These are phyloP conservation scores for Arizona elegans DNA, from an alignment of 2,113 vertebrate genomes.

Conservation along the genomic window DNA sequence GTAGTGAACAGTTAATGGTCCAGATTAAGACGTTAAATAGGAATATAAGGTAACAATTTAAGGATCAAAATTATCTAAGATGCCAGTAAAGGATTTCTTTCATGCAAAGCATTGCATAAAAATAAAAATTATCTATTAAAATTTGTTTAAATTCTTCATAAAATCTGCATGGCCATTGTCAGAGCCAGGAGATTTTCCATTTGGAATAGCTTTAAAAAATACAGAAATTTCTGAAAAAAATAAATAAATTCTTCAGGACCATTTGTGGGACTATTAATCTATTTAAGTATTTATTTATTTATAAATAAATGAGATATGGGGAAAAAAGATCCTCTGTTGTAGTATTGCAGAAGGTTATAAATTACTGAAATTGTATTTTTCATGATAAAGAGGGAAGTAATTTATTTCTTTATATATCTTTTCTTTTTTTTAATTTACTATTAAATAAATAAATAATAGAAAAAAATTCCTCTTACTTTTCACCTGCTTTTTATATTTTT, in stretches of 20 bases:
- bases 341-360: no score
- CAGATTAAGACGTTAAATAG: no score
- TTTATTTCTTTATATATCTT: neutral
- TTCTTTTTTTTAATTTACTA: neutral
- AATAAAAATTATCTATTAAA: neutral
- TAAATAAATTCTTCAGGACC: neutral
- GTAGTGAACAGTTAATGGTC: no score
- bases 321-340: no score
- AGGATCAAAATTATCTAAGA: no score
- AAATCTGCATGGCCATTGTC: neutral
- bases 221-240: neutral
- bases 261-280: neutral
- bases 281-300: neutral
- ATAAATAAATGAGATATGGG: neutral
- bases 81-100: no score
- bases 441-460: no score
- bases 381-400: neutral
- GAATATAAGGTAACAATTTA: no score
- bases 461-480: neutral
- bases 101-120: no score
- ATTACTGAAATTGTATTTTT: neutral
- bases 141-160: neutral
- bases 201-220: neutral
- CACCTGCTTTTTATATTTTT: neutral
- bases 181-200: neutral